Percentiles rank a stretch among this genome's conserved stretches.
Evolutionary conservation across 2,888 invertebrate species (phyloP).

Genomic region (Tachystola acroxantha): DNA sequence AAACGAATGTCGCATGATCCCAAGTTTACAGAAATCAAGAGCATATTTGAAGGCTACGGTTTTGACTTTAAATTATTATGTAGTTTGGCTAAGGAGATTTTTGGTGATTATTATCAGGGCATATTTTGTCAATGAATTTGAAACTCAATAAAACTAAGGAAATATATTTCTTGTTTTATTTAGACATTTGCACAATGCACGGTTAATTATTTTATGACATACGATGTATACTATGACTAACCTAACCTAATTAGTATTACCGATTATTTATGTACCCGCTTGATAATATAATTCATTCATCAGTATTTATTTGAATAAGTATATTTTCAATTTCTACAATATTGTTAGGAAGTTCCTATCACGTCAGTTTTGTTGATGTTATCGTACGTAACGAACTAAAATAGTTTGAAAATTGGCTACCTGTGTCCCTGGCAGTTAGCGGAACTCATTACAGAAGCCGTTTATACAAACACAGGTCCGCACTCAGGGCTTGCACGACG

Average conservation of each 20-base stretch:
- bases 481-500: constrained; percentile 32
- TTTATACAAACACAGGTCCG: constrained; percentile 49
- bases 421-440: constrained; percentile 46
- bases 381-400: constrained; percentile 24
- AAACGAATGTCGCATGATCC: constrained; percentile 30
- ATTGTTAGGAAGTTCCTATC: constrained; percentile 16
- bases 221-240: too few relatives aligned
- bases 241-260: too few relatives aligned
- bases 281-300: too few relatives aligned
- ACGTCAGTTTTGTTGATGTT: constrained; percentile 24
- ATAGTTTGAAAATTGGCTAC: constrained; percentile 41
- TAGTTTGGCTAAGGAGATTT: constrained; percentile 25
- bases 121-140: constrained; percentile 23
- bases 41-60: constrained; percentile 30
- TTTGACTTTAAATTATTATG: constrained; percentile 32
- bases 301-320: too few relatives aligned
- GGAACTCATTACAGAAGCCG: constrained; percentile 52
- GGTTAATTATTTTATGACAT: too few relatives aligned
- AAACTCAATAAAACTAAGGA: too few relatives aligned
- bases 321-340: too few relatives aligned
- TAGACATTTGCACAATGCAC: too few relatives aligned
- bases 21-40: constrained; percentile 30
- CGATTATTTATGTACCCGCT: too few relatives aligned
- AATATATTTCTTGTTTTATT: too few relatives aligned
- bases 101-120: constrained; percentile 31